Percentiles rank a stretch among this genome's conserved stretches.
Conservation (phyloP, 37 sponge, comb jelly and placozoan species). For the Halichondria panicea region DNA sequence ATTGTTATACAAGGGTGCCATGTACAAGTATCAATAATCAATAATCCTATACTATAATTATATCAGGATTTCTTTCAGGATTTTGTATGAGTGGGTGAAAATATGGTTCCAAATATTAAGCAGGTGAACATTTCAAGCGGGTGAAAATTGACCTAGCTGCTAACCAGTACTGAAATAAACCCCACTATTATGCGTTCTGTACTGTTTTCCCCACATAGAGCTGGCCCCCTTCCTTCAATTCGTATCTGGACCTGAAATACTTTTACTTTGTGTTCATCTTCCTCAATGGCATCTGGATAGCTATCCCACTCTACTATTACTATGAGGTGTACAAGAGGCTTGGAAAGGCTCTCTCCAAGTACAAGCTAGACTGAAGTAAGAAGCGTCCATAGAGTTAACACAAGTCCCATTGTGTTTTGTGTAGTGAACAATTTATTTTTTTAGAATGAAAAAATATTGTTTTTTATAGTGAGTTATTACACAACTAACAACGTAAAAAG, state of each 20-base stretch:
- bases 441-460: no score
- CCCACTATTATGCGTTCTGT: no score
- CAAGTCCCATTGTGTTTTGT: not conserved
- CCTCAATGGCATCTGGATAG: constrained; percentile 67
- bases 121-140: not conserved
- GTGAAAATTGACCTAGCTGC: no score
- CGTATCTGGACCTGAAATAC: constrained; percentile 74
- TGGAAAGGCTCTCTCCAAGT: constrained; percentile 6
- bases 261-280: constrained; percentile 76
- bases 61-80: no score
- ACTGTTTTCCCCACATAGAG: constrained; percentile 54
- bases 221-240: constrained; percentile 68
- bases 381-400: not conserved
- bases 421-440: not conserved
- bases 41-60: no score
- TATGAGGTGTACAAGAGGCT: constrained; percentile 11
- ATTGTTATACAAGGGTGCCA: no score
- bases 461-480: no score
- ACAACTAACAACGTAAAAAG: not conserved
- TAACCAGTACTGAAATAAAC: no score
- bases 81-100: no score
- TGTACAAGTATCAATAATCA: no score
- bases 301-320: constrained; percentile 48
- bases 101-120: no score
- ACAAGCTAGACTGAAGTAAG: constrained; percentile 3